Evolutionary conservation across 2,888 invertebrate genomes (phyloP), one percentile per base, ranked within the genome.

Genomic region (Pogonocherus hispidulus): DNA sequence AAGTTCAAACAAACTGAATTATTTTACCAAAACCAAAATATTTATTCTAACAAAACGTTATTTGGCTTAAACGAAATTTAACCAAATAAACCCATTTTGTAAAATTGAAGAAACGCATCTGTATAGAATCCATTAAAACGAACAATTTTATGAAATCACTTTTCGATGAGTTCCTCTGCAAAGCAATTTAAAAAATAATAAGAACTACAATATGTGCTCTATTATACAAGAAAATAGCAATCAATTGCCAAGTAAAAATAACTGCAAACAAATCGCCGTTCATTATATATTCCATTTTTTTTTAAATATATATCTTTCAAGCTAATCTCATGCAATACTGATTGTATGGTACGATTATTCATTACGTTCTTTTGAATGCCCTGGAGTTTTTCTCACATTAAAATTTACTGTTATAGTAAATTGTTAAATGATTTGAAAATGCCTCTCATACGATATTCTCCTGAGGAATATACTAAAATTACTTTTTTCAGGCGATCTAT

Each of bases 171-270:
- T 51, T 51, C 49, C 23, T 6, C 23, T 19, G 20, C 19, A n/a
- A 32, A 52, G 11, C 52, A 52, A 52, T 52, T 52, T 52, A 52
- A 52, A 32, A 52, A 52, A 52, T 52, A 52, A 52, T 52, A 52
- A 32, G 32, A 52, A 27, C 16, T 9, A 27, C 32, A 52, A 32
- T 52, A 32, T 32, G 52, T 32, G 32, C 32, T 52, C 27, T 52
- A 52, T 52, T 52, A 41, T 41, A 32, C 52, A 52, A 32, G 27
- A 16, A 32, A 52, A 32, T 52, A 52, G 18, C 32, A 52, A 52
- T 52, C 32, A 52, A 32, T 51, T 52, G 52, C 6, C 32, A 18
- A 27, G 9, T 52, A n/a, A 52, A 52, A n/a, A 52, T 8, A 32
- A 52, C 52, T 27, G 52, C 27, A 52, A 27, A 52, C 19, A 27